Evolutionary conservation across 2,888 invertebrate species (phyloP).

Genomic region (Cephus nigrinus): DNA sequence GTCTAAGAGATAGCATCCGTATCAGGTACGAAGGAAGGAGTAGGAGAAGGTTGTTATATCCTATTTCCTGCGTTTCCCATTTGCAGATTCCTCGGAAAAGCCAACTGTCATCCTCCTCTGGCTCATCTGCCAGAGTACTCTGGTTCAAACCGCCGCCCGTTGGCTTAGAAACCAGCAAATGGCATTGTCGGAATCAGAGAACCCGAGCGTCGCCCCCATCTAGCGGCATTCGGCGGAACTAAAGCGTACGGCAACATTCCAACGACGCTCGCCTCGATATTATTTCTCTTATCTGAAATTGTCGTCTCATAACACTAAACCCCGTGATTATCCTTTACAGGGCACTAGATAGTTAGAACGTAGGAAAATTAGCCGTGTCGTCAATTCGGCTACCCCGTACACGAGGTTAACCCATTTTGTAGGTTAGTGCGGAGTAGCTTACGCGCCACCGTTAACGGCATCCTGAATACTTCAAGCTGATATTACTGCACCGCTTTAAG

Average conservation of each 20-base stretch:
- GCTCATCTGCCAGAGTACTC: background rate
- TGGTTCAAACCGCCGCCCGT: background rate
- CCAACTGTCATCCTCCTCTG: background rate
- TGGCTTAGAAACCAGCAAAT: background rate
- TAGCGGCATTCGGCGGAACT: background rate
- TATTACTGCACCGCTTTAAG: background rate
- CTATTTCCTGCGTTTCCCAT: conserved; percentile 29
- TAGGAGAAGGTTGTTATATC: conserved; percentile 23
- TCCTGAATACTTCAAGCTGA: background rate
- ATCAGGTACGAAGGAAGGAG: conserved; percentile 16
- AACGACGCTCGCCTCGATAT: conserved; percentile 23
- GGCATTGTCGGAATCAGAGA: background rate
- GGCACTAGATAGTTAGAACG: background rate
- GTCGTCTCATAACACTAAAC: conserved; percentile 30
- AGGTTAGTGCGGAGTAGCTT: background rate
- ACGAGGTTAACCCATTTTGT: background rate
- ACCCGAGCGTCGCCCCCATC: background rate
- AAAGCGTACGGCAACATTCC: background rate
- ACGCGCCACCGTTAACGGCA: background rate
- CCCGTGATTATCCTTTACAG: conserved; percentile 13
- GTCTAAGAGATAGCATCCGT: background rate
- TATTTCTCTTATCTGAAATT: conserved; percentile 37
- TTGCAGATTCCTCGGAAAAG: conserved; percentile 20
- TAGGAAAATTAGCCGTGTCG: conserved; percentile 1
- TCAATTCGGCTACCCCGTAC: background rate